Evolutionary conservation across 2,888 invertebrate genomes (phyloP).

Genomic region (Itoplectis maculator): DNA sequence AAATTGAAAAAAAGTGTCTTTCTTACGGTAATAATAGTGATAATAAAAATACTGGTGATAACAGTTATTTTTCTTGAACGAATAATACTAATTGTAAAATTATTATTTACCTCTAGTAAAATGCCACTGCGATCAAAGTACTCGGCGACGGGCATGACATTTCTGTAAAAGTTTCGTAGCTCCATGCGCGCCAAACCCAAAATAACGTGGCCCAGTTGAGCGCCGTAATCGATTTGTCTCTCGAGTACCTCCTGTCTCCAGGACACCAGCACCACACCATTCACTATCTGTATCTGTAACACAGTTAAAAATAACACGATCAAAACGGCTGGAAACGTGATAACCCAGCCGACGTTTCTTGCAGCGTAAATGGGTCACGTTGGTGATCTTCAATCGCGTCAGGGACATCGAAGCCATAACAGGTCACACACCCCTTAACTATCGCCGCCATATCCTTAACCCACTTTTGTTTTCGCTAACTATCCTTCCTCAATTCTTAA

Average conservation of each 20-base stretch:
- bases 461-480: not conserved
- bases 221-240: slow-evolving; percentile 95
- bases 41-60: too few species aligned
- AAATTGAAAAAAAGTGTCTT: too few species aligned
- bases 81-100: too few species aligned
- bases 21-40: too few species aligned
- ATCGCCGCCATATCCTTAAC: too few species aligned
- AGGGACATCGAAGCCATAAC: not conserved
- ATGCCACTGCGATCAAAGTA: slow-evolving; percentile 95
- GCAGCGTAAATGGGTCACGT: not conserved
- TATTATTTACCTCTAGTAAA: slow-evolving; percentile 87
- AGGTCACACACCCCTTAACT: not conserved
- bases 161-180: slow-evolving; percentile 94
- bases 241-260: slow-evolving; percentile 95
- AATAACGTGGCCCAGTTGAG: slow-evolving; percentile 93
- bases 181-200: slow-evolving; percentile 95
- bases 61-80: too few species aligned
- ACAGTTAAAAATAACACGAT: slow-evolving; percentile 36
- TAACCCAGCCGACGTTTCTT: not conserved
- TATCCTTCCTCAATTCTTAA: not conserved
- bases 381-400: not conserved
- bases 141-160: slow-evolving; percentile 95
- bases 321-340: not conserved
- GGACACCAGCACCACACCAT: slow-evolving; percentile 93
- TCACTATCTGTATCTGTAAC: slow-evolving; percentile 93